Percentiles rank a stretch among this genome's conserved stretches.
phyloP scores from a whole-genome alignment of 2,113 vertebrate species.

The Anhinga anhinga region DNA sequence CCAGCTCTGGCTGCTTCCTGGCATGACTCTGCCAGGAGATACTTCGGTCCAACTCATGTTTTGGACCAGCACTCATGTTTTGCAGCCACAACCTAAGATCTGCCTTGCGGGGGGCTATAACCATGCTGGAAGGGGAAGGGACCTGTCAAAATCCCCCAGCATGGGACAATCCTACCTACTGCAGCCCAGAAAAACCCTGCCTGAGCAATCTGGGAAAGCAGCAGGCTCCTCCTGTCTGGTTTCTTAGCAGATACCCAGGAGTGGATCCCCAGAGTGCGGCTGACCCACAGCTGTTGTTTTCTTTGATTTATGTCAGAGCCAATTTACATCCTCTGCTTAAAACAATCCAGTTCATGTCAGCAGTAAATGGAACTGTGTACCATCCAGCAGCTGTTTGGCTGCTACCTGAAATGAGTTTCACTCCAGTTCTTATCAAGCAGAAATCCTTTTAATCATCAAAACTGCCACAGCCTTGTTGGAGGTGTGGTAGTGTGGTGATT shows the following conservation, averaged over 20 bases:
- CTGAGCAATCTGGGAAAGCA: background rate
- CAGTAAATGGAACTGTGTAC: slow-evolving; percentile 51
- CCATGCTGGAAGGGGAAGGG: background rate
- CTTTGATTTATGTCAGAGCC: slow-evolving; percentile 62
- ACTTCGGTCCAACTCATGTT: rapidly evolving
- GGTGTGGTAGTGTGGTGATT: background rate
- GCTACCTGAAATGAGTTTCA: slow-evolving; percentile 64
- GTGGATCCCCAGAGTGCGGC: background rate
- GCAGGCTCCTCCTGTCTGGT: background rate
- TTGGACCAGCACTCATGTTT: background rate
- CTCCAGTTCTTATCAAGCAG: slow-evolving; percentile 53
- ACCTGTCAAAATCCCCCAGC: background rate
- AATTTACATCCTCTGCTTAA: slow-evolving; percentile 47
- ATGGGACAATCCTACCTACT: background rate
- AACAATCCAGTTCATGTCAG: slow-evolving; percentile 56
- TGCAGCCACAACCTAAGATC: background rate
- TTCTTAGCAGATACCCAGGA: background rate
- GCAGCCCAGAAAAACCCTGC: background rate
- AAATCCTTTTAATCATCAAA: slow-evolving; percentile 48
- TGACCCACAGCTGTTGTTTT: slow-evolving; percentile 60
- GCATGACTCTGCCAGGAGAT: background rate
- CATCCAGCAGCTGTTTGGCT: slow-evolving; percentile 52
- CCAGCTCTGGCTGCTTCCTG: rapidly evolving
- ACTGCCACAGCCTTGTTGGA: background rate
- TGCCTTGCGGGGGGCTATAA: background rate